Base-by-base conservation (phyloP, 2,888 invertebrate genomes). In the Ophion slaviceki region DNA sequence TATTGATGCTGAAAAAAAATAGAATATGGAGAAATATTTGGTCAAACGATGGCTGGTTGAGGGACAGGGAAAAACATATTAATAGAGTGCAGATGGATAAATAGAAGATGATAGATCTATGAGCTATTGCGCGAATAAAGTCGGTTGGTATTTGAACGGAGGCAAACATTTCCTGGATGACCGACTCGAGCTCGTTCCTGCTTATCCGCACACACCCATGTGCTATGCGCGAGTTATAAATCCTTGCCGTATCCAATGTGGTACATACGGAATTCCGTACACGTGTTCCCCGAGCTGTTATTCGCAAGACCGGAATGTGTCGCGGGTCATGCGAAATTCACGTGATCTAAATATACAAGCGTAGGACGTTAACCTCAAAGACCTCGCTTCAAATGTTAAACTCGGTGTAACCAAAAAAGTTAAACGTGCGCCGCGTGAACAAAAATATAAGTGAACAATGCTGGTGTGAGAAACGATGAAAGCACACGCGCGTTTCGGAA, bases 191-290 rank as follows among this genome's bases (percentile, higher is more conserved):
- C 72, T 76, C 81, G 62, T 82, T 82, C 70, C 76, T 72, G 77
- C 47, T 82, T 61, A 28, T 72, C 57, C 28, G 74, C 53, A 79
- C 83, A 79, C 83, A 79, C 79, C 83, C 79, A 75, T 62, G 20
- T 40, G 64, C 75, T 79, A 47, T 59, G 40, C 83, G 78, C 45
- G 62, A 28, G 53, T 24, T 72, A 72, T 71, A 64, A 80, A 72
- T 72, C 64, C 53, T 71, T 36, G 53, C 36, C 36, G 53, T 62
- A 71, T 62, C 24, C 8, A 79, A 79, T 24, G 61, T 53, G 57
- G 20, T 72, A 66, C 24, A 28, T 62, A 75, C 45, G 45, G 47
- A 83, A 83, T 83, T 83, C 75, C 70, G 24, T 79, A 61, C 83
- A 79, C 75, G 83, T 75, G 74, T 74, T 80, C 75, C 53, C 61